These are phyloP conservation scores for Aspidiotus destructor DNA, from an alignment of 2,888 invertebrate species.

Conservation along the genomic window DNA sequence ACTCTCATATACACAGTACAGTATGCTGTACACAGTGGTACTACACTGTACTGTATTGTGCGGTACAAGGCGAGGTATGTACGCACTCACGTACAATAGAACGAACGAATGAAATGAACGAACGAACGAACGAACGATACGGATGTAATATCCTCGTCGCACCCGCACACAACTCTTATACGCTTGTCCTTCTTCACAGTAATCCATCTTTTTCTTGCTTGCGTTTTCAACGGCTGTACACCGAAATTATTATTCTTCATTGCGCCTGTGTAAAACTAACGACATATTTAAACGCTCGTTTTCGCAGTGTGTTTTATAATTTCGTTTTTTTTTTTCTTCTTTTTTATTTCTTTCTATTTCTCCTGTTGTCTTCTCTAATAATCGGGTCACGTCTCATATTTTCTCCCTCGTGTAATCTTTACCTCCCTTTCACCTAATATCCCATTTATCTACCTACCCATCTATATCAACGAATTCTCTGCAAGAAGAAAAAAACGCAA, in stretches of 20 bases:
- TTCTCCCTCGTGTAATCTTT: not conserved
- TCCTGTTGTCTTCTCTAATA: too few relatives aligned
- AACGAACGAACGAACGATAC: too few relatives aligned
- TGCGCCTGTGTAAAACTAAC: constrained; percentile 32
- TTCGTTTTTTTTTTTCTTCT: constrained; percentile 22
- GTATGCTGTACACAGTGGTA: too few relatives aligned
- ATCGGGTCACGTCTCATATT: not conserved
- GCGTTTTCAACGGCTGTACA: constrained; percentile 14
- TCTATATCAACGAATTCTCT: too few relatives aligned
- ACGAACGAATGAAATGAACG: too few relatives aligned
- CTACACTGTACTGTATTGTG: too few relatives aligned
- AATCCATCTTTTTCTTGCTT: constrained; percentile 37
- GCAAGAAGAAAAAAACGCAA: too few relatives aligned
- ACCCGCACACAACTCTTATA: not conserved
- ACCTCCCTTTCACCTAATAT: not conserved
- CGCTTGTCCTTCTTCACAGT: constrained; percentile 30
- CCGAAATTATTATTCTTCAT: constrained; percentile 18
- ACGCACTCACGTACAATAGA: too few relatives aligned
- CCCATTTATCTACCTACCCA: too few relatives aligned
- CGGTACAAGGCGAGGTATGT: too few relatives aligned
- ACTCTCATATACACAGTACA: not conserved
- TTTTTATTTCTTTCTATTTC: too few relatives aligned
- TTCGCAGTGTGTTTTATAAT: constrained; percentile 31
- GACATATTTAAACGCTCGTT: constrained; percentile 33
- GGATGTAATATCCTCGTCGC: constrained; percentile 11